Percentiles rank a stretch among this genome's conserved stretches.
Evolutionary conservation across 1,140 invertebrate species (phyloP).

Genomic region (Pantala flavescens): DNA sequence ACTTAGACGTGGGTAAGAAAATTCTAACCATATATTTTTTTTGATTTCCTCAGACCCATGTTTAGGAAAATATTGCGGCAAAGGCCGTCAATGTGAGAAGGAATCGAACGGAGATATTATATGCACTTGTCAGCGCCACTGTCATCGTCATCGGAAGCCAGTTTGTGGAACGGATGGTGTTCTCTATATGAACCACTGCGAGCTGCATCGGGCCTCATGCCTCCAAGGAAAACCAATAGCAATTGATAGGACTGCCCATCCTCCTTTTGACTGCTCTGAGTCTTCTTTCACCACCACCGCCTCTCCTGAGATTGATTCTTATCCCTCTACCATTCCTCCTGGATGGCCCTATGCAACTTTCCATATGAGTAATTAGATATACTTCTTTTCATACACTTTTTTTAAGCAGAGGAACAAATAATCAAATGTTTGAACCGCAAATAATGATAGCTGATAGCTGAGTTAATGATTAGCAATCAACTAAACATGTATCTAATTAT

Average conservation of each 20-base stretch:
- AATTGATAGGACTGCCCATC: constrained; percentile 41
- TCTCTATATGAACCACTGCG: constrained; percentile 64
- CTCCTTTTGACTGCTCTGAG: background rate
- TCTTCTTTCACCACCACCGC: background rate
- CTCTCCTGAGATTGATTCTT: background rate
- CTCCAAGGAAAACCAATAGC: constrained; percentile 44
- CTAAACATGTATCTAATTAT: too few species aligned
- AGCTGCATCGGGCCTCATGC: constrained; percentile 60
- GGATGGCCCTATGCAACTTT: background rate
- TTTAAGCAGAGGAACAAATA: background rate
- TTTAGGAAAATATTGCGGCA: constrained; percentile 51
- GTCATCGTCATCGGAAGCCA: constrained; percentile 41
- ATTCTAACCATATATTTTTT: background rate
- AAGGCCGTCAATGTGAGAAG: constrained; percentile 52
- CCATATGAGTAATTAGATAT: background rate
- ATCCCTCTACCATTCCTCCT: background rate
- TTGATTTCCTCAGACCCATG: constrained; percentile 42
- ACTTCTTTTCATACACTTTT: background rate
- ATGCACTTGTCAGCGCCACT: constrained; percentile 53
- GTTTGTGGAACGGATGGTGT: constrained; percentile 66
- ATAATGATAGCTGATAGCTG: too few species aligned
- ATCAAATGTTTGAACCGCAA: too few species aligned
- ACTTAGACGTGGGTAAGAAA: background rate
- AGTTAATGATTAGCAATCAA: too few species aligned
- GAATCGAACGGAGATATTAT: constrained; percentile 39